Conservation (phyloP, 2,888 invertebrate genomes). For the Galerucella nymphaeae region DNA sequence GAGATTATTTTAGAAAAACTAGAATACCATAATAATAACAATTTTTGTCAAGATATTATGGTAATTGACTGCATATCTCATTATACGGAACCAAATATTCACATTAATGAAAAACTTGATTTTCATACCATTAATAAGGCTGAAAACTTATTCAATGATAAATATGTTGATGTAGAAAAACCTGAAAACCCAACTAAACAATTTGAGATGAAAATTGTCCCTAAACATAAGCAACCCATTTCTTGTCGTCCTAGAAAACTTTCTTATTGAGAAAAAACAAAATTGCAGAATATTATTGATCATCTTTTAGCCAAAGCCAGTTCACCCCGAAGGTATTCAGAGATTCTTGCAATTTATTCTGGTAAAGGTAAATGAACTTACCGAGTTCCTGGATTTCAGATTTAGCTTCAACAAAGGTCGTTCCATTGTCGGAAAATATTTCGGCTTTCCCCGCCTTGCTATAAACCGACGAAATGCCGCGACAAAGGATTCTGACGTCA, state of each 20-base stretch:
- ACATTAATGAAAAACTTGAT: neutral
- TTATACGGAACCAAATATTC: neutral
- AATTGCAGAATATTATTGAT: slow-evolving; percentile 37
- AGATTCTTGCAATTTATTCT: neutral
- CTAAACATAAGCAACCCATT: slow-evolving; percentile 28
- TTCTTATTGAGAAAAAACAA: slow-evolving; percentile 36
- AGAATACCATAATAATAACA: neutral
- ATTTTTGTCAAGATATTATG: neutral
- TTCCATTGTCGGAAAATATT: neutral
- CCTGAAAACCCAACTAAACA: slow-evolving; percentile 5
- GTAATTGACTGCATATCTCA: neutral
- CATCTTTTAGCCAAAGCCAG: slow-evolving; percentile 24
- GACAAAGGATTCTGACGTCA: no score
- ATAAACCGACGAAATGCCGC: neutral
- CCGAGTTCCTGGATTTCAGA: neutral
- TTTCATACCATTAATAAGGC: neutral
- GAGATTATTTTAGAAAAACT: neutral
- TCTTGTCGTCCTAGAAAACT: slow-evolving; percentile 31
- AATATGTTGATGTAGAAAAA: slow-evolving; percentile 6
- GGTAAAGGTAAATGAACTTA: neutral
- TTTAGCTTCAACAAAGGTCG: no score
- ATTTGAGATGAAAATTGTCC: slow-evolving; percentile 19
- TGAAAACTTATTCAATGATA: slow-evolving; percentile 14
- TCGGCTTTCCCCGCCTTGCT: neutral
- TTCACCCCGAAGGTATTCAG: neutral